Evolutionary conservation across 1,140 invertebrate species (phyloP).

Genomic region (Popillia japonica): DNA sequence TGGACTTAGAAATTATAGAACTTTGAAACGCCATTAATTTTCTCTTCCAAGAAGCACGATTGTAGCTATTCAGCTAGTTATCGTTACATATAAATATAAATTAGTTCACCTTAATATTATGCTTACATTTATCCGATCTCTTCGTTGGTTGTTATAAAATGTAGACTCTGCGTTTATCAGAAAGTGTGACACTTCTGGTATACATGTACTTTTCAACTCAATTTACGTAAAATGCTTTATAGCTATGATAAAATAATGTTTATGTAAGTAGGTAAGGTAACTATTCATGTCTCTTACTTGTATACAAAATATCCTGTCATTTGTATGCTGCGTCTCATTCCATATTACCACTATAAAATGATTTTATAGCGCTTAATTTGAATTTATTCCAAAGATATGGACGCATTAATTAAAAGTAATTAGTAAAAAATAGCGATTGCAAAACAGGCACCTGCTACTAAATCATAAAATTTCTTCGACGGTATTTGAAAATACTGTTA

Average conservation of each 20-base stretch:
- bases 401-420: background rate
- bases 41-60: no score
- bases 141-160: no score
- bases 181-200: no score
- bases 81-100: no score
- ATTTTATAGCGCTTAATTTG: conserved; percentile 11
- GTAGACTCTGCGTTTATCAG: no score
- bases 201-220: no score
- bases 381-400: conserved; percentile 6
- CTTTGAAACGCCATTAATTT: no score
- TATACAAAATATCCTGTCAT: background rate
- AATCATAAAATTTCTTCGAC: background rate
- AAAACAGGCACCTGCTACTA: conserved; percentile 10
- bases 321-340: background rate
- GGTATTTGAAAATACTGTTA: background rate
- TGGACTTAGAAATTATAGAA: no score
- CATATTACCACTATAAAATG: conserved; percentile 4
- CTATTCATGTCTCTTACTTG: background rate
- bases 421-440: background rate
- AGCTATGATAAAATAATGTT: background rate
- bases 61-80: no score
- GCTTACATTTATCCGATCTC: no score
- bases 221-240: background rate
- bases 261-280: background rate
- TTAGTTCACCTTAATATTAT: no score